Conservation (phyloP, 2,113 vertebrate species). For the Oxyura jamaicensis region DNA sequence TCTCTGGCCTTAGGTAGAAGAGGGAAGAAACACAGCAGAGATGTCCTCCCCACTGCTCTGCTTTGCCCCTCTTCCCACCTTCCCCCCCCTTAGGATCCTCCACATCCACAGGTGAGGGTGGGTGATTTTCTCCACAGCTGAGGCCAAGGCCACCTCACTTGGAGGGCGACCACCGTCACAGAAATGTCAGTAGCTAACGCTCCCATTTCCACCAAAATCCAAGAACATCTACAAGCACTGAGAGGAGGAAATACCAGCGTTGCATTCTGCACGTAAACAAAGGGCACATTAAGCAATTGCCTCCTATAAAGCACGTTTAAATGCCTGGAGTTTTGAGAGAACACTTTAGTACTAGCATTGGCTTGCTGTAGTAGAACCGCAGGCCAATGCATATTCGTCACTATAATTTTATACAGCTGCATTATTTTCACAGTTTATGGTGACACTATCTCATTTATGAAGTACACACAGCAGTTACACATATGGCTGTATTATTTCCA, state of each 20-base stretch:
- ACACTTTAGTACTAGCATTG: not conserved
- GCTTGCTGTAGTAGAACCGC: not conserved
- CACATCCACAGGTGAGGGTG: not conserved
- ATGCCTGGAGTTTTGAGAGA: not conserved
- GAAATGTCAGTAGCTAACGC: not conserved
- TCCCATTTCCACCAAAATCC: not conserved
- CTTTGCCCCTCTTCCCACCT: not conserved
- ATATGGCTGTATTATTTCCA: conserved; percentile 67
- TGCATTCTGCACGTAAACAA: not conserved
- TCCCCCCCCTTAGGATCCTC: not conserved
- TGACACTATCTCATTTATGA: conserved; percentile 54
- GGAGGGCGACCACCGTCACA: fast-evolving
- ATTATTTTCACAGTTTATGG: conserved; percentile 66
- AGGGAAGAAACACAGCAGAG: not conserved
- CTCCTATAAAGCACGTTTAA: not conserved
- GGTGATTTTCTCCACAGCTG: not conserved
- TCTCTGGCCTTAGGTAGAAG: not conserved
- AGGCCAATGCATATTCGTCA: conserved; percentile 13
- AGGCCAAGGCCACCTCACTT: not conserved
- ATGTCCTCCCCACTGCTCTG: not conserved
- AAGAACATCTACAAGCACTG: not conserved
- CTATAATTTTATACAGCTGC: conserved; percentile 41
- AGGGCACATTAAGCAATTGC: not conserved
- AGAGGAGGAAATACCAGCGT: not conserved
- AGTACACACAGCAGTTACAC: conserved; percentile 59